Base-by-base conservation (phyloP, 2,888 invertebrate species). In the Metellina segmentata region DNA sequence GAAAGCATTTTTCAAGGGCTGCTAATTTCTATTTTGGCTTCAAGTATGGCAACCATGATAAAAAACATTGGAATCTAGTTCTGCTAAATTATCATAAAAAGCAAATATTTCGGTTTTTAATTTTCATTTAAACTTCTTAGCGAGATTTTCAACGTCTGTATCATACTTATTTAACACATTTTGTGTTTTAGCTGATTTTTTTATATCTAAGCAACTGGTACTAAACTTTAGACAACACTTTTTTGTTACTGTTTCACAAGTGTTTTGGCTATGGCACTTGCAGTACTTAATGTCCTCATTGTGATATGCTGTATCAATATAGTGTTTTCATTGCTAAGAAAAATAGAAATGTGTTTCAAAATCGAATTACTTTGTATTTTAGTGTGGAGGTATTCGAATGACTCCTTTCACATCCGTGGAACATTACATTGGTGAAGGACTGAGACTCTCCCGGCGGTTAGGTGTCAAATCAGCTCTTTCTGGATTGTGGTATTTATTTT, bases 341-440 rank as follows among this genome's bases (percentile, higher is more conserved):
- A 2, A 2, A 34, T 34, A 34, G 1, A 74, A 74, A 11, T 74
- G 16, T 78, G 48, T 78, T 19, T 48, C 11, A 78, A 78, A 48
- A 8, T 72, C 11, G 6, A 75, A 75, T 34, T 1, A 13, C 20
- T 48, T 79, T 19, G 13, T 90, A 11, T 91, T 91, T 20, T 85
- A 94, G 94, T 93, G 93, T 90, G 94, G 94, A 48, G 94, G 94
- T 13, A 94, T 94, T 78, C 93, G 94, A 34, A 89, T 94, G 82
- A 92, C 92, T 74, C 91, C 93, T 8, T 93, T 94, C 19, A 79
- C 69, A 34, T 93, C 89, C 52, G 91, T 94, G 88, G 91, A 93
- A 74, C 93, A 93, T 20, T 93, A 93, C 61, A 79, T 94, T 7
- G 72, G 78, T 0, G 93, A 94, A 90, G 94, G 94, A 8, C 91